These are phyloP conservation scores for Ditylenchus dipsaci DNA, from an alignment of 1,140 invertebrate species.

Conservation along the genomic window DNA sequence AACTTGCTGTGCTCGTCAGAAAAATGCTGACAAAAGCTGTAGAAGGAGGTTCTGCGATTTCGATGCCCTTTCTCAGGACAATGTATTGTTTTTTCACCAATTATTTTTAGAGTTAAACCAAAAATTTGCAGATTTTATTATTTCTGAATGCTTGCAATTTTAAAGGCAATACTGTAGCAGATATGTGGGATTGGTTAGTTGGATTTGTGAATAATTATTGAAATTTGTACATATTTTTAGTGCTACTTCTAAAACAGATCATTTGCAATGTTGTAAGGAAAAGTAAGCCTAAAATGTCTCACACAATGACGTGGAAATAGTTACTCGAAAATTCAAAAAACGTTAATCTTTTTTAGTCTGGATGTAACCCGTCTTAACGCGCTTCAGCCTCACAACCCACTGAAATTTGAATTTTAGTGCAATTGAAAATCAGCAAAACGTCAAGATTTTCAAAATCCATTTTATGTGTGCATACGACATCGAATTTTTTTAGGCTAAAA, in stretches of 20 bases:
- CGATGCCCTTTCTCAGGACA: constrained; percentile 45
- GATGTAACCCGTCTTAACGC: too few species aligned
- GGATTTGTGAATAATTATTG: too few species aligned
- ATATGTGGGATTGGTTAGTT: constrained; percentile 48
- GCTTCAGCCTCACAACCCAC: too few species aligned
- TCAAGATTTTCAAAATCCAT: background rate
- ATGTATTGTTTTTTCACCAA: constrained; percentile 35
- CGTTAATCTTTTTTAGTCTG: too few species aligned
- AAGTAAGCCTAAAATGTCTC: constrained; percentile 33
- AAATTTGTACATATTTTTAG: too few species aligned
- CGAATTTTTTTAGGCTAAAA: too few species aligned
- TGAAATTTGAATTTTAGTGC: too few species aligned
- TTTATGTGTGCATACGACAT: background rate
- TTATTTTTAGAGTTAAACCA: background rate
- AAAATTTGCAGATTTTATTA: constrained; percentile 22
- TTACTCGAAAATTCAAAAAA: too few species aligned
- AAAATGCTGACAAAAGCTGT: constrained; percentile 47
- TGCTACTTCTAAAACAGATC: constrained; percentile 48
- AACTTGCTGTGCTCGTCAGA: constrained; percentile 51
- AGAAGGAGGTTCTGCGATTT: constrained; percentile 53
- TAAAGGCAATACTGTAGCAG: constrained; percentile 40
- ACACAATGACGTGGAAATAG: constrained; percentile 8
- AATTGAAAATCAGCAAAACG: too few species aligned
- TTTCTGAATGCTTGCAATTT: constrained; percentile 48
- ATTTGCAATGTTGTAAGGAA: constrained; percentile 52